Conservation (phyloP, 2,797 vertebrate species). For the Sebastes oblongus region DNA sequence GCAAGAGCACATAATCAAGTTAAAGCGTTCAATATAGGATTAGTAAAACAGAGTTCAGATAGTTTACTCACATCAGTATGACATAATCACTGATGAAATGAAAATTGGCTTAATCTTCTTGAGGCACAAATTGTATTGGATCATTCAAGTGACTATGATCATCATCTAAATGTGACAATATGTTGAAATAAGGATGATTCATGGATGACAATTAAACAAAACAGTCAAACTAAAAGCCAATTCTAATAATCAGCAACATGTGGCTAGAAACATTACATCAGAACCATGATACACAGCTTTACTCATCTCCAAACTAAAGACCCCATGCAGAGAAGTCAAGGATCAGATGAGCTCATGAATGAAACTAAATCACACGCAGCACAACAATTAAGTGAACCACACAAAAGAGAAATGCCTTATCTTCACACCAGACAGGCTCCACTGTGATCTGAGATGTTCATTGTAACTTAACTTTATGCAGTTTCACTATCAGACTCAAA, state of each 20-base stretch:
- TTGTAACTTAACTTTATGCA: background rate
- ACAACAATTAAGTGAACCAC: background rate
- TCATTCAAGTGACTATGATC: background rate
- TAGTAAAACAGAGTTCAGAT: slow-evolving; percentile 35
- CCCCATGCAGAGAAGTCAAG: slow-evolving; percentile 9
- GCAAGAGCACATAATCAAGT: slow-evolving; percentile 47
- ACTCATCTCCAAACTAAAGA: slow-evolving; percentile 15
- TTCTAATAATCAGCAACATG: slow-evolving; percentile 1
- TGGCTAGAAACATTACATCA: slow-evolving; percentile 31
- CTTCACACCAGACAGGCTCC: background rate
- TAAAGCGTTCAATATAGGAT: slow-evolving; percentile 22
- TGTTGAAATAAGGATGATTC: background rate
- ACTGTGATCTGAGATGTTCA: background rate
- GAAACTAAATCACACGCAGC: background rate
- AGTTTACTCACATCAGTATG: slow-evolving; percentile 5
- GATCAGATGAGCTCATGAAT: slow-evolving; percentile 24
- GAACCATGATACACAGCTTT: slow-evolving; percentile 26
- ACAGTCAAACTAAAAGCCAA: slow-evolving; percentile 1
- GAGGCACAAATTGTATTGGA: background rate
- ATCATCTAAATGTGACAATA: background rate
- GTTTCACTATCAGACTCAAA: background rate
- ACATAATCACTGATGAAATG: background rate
- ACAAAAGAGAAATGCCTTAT: background rate
- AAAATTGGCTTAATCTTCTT: background rate
- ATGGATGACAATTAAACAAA: background rate